These are phyloP conservation scores for Poicephalus gulielmi DNA, from an alignment of 2,113 vertebrate genomes.

Conservation along the genomic window DNA sequence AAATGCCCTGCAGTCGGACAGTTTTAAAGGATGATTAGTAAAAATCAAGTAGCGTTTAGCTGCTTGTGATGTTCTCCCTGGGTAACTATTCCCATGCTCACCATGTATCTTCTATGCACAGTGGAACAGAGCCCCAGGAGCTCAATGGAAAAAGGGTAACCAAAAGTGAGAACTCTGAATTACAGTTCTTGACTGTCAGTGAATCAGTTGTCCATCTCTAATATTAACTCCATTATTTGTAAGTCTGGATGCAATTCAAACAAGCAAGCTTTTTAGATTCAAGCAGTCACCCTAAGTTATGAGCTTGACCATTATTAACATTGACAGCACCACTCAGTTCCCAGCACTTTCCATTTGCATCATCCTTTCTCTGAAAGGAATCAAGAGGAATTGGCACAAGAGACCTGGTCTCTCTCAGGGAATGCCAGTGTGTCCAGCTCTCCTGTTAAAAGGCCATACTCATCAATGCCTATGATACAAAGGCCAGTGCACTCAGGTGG, in stretches of 20 bases:
- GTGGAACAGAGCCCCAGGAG: background rate
- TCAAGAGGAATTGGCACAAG: background rate
- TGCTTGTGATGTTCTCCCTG: background rate
- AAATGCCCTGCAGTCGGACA: background rate
- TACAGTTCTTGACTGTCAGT: background rate
- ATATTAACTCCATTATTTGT: background rate
- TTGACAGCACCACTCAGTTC: background rate
- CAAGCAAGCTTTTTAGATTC: background rate
- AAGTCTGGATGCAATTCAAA: background rate
- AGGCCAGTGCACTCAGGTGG: background rate
- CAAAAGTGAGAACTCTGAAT: background rate
- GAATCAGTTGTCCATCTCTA: background rate
- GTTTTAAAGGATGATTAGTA: background rate
- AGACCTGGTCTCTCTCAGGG: no score
- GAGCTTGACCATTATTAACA: background rate
- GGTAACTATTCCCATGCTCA: background rate
- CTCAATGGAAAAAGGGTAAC: background rate
- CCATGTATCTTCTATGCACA: background rate
- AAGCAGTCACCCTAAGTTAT: fast-evolving
- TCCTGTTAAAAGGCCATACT: background rate
- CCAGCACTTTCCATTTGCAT: background rate
- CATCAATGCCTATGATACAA: background rate
- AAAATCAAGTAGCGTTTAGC: background rate
- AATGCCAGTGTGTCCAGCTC: fast-evolving
- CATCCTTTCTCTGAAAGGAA: background rate